Percentiles rank a stretch among this genome's conserved stretches.
These are phyloP conservation scores for Hydropotes inermis DNA, from an alignment of 2,113 vertebrate genomes.

Conservation along the genomic window DNA sequence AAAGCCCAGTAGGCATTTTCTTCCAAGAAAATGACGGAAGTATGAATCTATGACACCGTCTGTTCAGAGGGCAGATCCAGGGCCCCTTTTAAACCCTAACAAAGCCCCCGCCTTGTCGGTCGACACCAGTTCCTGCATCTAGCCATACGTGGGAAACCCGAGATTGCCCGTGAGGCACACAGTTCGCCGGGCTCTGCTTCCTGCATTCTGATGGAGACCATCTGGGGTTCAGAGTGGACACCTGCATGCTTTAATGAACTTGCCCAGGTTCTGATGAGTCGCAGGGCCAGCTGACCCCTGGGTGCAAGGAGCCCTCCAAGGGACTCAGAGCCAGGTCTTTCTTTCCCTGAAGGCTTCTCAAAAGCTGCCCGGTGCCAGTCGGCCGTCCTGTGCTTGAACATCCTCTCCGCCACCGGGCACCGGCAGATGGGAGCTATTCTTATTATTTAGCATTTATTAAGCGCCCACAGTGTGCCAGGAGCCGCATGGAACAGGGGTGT, in stretches of 20 bases:
- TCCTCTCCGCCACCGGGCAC: conserved; percentile 11
- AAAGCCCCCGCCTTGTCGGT: neutral
- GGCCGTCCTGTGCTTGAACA: neutral
- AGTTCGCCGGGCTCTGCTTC: neutral
- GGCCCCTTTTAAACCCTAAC: neutral
- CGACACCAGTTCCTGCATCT: neutral
- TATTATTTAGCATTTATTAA: conserved; percentile 78
- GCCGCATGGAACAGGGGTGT: conserved; percentile 64
- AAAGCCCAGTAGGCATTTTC: conserved; percentile 14
- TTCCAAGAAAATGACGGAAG: neutral
- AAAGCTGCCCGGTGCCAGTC: neutral
- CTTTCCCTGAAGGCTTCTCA: neutral
- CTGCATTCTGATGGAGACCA: neutral
- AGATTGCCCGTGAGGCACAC: neutral
- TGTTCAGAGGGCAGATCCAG: neutral
- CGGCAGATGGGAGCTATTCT: conserved; percentile 74
- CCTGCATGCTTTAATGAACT: fast-evolving
- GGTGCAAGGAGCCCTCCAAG: neutral
- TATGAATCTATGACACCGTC: neutral
- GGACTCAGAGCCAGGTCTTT: neutral
- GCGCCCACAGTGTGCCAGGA: conserved; percentile 68
- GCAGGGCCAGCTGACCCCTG: fast-evolving
- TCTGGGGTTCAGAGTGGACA: neutral
- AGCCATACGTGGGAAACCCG: fast-evolving
- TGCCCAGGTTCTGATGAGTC: no score